These are phyloP conservation scores for Erinaceus europaeus DNA, from an alignment of 2,113 vertebrate genomes.

Conservation along the genomic window DNA sequence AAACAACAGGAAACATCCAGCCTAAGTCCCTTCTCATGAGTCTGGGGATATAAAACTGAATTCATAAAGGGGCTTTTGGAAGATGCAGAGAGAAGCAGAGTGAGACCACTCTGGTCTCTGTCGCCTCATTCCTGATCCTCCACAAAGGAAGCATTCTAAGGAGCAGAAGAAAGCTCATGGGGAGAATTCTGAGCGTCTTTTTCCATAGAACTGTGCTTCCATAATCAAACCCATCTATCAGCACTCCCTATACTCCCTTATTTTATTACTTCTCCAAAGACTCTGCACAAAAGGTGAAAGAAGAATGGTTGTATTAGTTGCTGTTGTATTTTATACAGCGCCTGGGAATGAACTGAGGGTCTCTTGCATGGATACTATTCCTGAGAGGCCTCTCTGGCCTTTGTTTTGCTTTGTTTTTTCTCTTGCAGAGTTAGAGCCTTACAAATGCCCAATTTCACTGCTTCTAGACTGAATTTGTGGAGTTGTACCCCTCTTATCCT, in stretches of 20 bases:
- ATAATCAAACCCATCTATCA: neutral
- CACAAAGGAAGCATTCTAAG: neutral
- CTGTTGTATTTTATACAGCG: too few relatives aligned
- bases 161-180: neutral
- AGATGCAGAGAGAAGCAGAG: neutral
- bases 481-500: too few relatives aligned
- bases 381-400: too few relatives aligned
- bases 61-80: neutral
- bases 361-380: too few relatives aligned
- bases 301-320: neutral
- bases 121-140: neutral
- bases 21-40: neutral
- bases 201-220: neutral
- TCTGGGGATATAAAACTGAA: neutral
- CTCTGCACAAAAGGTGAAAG: neutral
- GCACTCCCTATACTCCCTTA: neutral
- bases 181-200: neutral
- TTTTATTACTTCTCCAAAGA: conserved; percentile 20
- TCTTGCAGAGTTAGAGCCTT: too few relatives aligned
- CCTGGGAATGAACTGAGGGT: too few relatives aligned
- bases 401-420: too few relatives aligned
- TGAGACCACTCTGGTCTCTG: neutral
- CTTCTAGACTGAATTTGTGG: too few relatives aligned
- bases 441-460: too few relatives aligned
- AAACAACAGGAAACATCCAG: neutral